Evolutionary conservation across 2,797 vertebrate species (phyloP).

Genomic region (Calcarius lapponicus): DNA sequence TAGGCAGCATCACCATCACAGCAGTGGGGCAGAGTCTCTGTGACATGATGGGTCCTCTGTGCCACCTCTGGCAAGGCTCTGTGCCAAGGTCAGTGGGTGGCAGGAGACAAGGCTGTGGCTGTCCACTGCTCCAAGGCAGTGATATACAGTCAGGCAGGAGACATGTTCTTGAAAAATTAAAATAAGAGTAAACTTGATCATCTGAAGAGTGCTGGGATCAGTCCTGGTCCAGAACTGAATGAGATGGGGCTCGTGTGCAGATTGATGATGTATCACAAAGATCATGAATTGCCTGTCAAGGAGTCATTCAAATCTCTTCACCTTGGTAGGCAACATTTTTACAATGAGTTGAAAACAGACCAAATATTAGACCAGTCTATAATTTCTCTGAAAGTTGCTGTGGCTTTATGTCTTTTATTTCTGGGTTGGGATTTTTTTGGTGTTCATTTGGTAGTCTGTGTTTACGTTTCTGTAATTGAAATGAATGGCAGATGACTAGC

Average conservation of each 20-base stretch:
- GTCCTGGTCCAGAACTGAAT: not conserved
- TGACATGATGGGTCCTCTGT: fast-evolving
- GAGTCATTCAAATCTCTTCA: not conserved
- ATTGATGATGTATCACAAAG: not conserved
- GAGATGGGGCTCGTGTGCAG: not conserved
- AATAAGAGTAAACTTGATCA: not conserved
- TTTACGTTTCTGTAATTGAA: not conserved
- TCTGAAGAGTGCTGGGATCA: not conserved
- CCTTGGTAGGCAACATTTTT: not conserved
- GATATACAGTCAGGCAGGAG: not conserved
- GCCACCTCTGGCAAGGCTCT: not conserved
- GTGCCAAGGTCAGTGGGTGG: not conserved
- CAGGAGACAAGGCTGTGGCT: not conserved
- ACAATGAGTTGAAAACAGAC: not conserved
- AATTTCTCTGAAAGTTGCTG: not conserved
- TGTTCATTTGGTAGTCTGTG: not conserved
- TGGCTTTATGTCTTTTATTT: not conserved
- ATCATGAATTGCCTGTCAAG: not conserved
- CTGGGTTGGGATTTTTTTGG: not conserved
- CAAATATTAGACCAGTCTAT: not conserved
- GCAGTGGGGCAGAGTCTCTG: not conserved
- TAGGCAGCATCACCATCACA: not conserved
- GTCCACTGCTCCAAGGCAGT: not conserved
- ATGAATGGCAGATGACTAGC: conserved; percentile 32
- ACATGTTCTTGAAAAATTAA: not conserved